Evolutionary conservation across 2,888 invertebrate species (phyloP).

Genomic region (Drosophila merina): DNA sequence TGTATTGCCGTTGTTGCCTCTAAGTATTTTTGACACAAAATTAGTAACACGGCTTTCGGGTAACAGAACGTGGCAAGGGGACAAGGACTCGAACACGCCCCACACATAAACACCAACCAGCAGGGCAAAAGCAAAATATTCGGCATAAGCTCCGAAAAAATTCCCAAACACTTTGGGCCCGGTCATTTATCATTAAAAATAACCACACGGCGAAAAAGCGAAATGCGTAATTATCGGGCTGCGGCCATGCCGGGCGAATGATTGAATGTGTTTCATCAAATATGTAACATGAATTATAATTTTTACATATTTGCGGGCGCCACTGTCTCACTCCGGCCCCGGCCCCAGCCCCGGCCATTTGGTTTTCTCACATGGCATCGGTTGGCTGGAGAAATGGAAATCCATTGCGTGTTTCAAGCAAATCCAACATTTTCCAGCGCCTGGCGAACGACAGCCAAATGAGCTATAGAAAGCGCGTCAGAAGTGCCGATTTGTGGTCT

Average conservation of each 20-base stretch:
- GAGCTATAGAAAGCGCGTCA: constrained; percentile 69
- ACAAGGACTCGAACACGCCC: constrained; percentile 23
- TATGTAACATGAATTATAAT: constrained; percentile 79
- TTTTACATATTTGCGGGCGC: constrained; percentile 63
- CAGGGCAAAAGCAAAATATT: constrained; percentile 59
- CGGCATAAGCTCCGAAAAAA: constrained; percentile 71
- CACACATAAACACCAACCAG: constrained; percentile 63
- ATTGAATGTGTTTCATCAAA: constrained; percentile 80
- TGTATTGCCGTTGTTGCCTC: constrained; percentile 27
- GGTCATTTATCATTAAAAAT: constrained; percentile 78
- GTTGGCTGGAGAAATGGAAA: constrained; percentile 31
- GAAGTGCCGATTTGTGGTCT: constrained; percentile 80
- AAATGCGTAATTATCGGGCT: constrained; percentile 76
- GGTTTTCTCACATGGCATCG: constrained; percentile 5
- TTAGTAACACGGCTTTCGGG: constrained; percentile 57
- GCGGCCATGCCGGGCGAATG: constrained; percentile 51
- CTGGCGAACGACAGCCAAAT: constrained; percentile 62
- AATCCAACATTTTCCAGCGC: constrained; percentile 76
- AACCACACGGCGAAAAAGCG: constrained; percentile 63
- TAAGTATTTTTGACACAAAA: constrained; percentile 73
- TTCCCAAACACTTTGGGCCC: constrained; percentile 70
- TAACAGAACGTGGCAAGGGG: neutral
- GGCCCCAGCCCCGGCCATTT: neutral
- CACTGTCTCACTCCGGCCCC: constrained; percentile 1
- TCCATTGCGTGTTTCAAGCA: constrained; percentile 71